phyloP scores from a whole-genome alignment of 2,888 invertebrate genomes.

The Melitaea athalia region DNA sequence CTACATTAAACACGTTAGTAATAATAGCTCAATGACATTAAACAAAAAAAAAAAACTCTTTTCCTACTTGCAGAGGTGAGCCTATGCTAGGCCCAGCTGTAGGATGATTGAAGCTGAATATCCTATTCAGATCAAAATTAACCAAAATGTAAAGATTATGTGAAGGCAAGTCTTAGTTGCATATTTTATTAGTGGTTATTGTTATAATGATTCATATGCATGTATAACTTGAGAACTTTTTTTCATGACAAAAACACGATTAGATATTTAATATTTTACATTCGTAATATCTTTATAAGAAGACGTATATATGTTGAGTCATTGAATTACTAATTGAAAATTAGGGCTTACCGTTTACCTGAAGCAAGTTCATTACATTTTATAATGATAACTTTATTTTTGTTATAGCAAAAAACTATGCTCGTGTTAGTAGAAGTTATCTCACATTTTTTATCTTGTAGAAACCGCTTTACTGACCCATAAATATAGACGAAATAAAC shows the following conservation, averaged over 20 bases:
- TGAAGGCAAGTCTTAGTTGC: no score
- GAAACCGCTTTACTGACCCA: not conserved
- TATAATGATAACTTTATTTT: not conserved
- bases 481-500: no score
- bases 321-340: conserved; percentile 12
- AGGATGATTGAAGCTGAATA: no score
- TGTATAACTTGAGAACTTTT: not conserved
- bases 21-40: no score
- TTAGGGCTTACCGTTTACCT: conserved; percentile 20
- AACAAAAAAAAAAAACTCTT: no score
- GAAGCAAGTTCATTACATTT: not conserved
- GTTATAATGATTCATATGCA: no score
- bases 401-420: not conserved
- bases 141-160: no score
- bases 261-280: not conserved
- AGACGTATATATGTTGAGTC: conserved; percentile 16
- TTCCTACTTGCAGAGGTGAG: no score
- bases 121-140: no score
- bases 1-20: no score
- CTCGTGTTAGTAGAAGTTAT: conserved; percentile 1
- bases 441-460: not conserved
- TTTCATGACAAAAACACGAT: not conserved
- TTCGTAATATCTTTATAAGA: conserved; percentile 11
- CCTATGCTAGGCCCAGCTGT: no score
- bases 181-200: no score